Conservation (phyloP, 2,797 vertebrate genomes). For the Chromobotia macracanthus region DNA sequence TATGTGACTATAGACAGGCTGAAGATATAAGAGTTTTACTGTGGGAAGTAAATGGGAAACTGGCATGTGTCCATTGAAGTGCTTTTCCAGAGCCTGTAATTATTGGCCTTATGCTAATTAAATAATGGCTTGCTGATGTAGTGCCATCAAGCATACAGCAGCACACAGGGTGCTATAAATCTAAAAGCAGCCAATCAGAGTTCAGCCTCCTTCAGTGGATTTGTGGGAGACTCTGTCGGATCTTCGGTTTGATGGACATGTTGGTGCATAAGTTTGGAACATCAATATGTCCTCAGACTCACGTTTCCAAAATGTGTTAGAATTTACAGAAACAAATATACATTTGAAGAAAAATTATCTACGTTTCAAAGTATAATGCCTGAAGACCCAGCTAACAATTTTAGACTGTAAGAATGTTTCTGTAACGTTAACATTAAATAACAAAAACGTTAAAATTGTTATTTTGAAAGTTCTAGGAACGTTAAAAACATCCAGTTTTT, state of each 20-base stretch:
- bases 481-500: too few relatives aligned
- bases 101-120: slow-evolving; percentile 69
- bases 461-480: too few relatives aligned
- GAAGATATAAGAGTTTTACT: slow-evolving; percentile 70
- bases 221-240: not conserved
- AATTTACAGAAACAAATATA: too few relatives aligned
- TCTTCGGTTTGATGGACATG: slow-evolving; percentile 3
- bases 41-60: slow-evolving; percentile 50
- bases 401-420: too few relatives aligned
- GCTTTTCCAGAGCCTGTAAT: slow-evolving; percentile 70
- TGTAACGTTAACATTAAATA: too few relatives aligned
- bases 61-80: slow-evolving; percentile 63
- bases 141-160: slow-evolving; percentile 34
- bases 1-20: slow-evolving; percentile 66
- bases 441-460: too few relatives aligned
- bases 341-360: not conserved
- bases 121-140: slow-evolving; percentile 54
- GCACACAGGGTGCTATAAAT: slow-evolving; percentile 33
- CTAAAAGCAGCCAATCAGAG: slow-evolving; percentile 14
- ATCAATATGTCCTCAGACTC: too few relatives aligned
- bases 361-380: not conserved
- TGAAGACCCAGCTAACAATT: too few relatives aligned
- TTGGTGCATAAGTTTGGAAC: too few relatives aligned
- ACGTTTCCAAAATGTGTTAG: too few relatives aligned
- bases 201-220: slow-evolving; percentile 2